Base-by-base conservation (phyloP, 2,888 invertebrate species). In the Synanthedon formicaeformis region DNA sequence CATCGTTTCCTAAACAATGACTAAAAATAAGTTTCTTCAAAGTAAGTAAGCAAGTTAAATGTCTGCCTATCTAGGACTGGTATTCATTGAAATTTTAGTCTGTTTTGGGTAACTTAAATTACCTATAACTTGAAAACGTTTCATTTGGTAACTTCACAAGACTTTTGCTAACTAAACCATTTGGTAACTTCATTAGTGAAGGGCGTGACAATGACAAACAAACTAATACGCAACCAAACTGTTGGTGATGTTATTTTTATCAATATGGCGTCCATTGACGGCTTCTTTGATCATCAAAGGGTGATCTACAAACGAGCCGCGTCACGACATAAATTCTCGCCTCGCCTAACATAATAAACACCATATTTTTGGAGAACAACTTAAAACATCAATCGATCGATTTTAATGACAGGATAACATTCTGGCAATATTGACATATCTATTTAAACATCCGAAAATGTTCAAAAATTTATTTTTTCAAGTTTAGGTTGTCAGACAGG, bases 311-410 rank as follows among this genome's bases (percentile, higher is more conserved):
- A 61, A 63, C 55, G 48, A 52, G 55, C 58, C 59, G 61, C 63
- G 59, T 56, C 52, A 57, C 60, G 63, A 64, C 69, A 63, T 69
- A 67, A 70, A 69, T 61, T 63, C 66, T 61, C 60, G 62, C 62
- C 64, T 66, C 65, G 64, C 18, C 14, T 62, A 65, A 61, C 65
- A 69, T 65, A 67, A 63, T 64, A 65, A 69, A 69, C 78, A 77
- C 72, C 76, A 73, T 34, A 34, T 34, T 34, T 34, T 69, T 64
- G 52, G 53, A 53, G 56, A 64, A 66, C 65, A 69, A n/a, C 34
- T 50, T 50, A 50, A n/a, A 40, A 40, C 40, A 40, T 40, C 51
- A 40, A 51, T 40, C 41, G 51, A 51, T 51, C 51, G 51, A 51
- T 51, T 51, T 51, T 14, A 14, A 51, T 4, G 51, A 16, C 40